These are phyloP conservation scores for Cylas formicarius DNA, from an alignment of 1,140 invertebrate genomes.

Conservation along the genomic window DNA sequence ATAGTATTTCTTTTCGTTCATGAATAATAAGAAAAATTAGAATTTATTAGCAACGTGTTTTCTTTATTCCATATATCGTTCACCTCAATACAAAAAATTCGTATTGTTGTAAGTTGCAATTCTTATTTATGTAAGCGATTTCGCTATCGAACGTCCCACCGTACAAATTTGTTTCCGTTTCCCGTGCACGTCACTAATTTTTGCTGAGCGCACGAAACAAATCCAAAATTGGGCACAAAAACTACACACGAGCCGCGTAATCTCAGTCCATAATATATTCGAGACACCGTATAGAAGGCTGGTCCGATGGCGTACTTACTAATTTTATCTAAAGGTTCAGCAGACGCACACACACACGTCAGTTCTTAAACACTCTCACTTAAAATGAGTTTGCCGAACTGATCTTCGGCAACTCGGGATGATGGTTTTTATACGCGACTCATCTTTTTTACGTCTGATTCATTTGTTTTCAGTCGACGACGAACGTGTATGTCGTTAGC, in stretches of 20 bases:
- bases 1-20: too few species aligned
- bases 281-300: not conserved
- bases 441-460: slow-evolving; percentile 20
- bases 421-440: slow-evolving; percentile 21
- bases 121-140: too few species aligned
- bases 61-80: too few species aligned
- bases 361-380: slow-evolving; percentile 21
- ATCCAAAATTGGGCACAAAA: slow-evolving; percentile 1
- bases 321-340: slow-evolving; percentile 6
- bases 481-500: too few species aligned
- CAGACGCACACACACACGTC: slow-evolving; percentile 13
- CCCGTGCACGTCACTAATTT: slow-evolving; percentile 1
- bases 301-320: slow-evolving; percentile 12
- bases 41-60: too few species aligned
- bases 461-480: too few species aligned
- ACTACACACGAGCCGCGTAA: not conserved
- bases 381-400: slow-evolving; percentile 19
- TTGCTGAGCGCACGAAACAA: not conserved
- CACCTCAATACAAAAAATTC: too few species aligned
- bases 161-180: too few species aligned
- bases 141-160: too few species aligned
- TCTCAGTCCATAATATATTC: too few species aligned
- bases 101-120: too few species aligned
- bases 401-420: slow-evolving; percentile 19
- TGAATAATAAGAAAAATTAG: too few species aligned